phyloP scores from a whole-genome alignment of 2,888 invertebrate genomes.

The Caenorhabditis sinica region DNA sequence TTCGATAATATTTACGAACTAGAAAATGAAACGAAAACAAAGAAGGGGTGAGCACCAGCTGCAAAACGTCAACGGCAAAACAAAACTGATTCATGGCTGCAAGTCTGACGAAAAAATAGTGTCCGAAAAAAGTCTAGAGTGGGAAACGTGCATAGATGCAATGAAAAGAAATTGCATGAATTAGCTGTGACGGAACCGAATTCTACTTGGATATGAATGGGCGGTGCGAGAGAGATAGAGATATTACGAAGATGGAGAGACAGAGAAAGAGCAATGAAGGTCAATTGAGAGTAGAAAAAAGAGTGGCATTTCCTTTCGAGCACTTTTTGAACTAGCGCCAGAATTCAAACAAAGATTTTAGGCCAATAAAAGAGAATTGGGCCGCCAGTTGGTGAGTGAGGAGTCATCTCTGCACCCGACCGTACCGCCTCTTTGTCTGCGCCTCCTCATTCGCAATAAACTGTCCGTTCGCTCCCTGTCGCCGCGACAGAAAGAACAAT shows the following conservation, averaged over 20 bases:
- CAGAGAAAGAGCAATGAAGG: neutral
- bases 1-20: no score
- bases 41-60: neutral
- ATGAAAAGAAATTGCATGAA: conserved; percentile 11
- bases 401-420: conserved; percentile 41
- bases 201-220: conserved; percentile 20
- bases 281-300: neutral
- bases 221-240: conserved; percentile 5
- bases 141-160: neutral
- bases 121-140: neutral
- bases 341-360: conserved; percentile 44
- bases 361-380: conserved; percentile 41
- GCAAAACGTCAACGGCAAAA: neutral
- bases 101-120: neutral
- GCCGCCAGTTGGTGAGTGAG: conserved; percentile 27
- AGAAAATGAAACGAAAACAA: neutral
- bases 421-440: conserved; percentile 64
- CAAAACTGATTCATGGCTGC: conserved; percentile 10
- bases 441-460: conserved; percentile 32
- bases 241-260: neutral
- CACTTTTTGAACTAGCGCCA: conserved; percentile 36
- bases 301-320: conserved; percentile 10
- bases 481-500: conserved; percentile 47
- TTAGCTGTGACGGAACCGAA: conserved; percentile 20
- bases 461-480: conserved; percentile 19